Percentiles rank a stretch among this genome's conserved stretches.
phyloP scores from a whole-genome alignment of 2,888 invertebrate genomes.

The Sepiola atlantica region DNA sequence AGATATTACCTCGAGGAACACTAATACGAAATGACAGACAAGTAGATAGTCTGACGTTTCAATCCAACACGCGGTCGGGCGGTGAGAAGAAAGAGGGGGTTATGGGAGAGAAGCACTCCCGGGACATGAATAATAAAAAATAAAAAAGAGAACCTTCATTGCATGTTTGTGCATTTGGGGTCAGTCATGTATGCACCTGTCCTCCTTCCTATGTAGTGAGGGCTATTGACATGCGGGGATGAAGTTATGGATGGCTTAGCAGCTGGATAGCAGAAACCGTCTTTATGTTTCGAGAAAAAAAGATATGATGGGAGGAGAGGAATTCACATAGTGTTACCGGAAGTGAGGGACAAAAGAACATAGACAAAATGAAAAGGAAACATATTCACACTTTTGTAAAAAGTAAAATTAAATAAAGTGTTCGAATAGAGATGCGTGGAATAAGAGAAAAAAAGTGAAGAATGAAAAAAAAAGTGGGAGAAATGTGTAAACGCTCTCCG shows the following conservation, averaged over 20 bases:
- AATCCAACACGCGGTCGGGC: neutral
- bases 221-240: neutral
- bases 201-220: neutral
- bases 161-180: conserved; percentile 2
- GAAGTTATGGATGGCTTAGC: neutral
- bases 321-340: neutral
- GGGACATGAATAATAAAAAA: neutral
- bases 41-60: neutral
- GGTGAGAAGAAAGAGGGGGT: neutral
- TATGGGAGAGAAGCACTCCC: no score
- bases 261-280: neutral
- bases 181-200: neutral
- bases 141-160: neutral
- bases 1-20: neutral
- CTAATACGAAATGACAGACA: conserved; percentile 9
- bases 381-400: neutral
- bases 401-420: neutral
- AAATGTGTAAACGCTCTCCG: no score
- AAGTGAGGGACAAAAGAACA: neutral
- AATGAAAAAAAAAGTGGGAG: no score
- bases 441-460: no score
- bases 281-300: neutral
- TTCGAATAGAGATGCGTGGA: neutral
- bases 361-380: neutral
- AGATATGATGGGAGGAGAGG: neutral